Conservation (phyloP, 2,888 invertebrate genomes). For the Halictus ligatus region DNA sequence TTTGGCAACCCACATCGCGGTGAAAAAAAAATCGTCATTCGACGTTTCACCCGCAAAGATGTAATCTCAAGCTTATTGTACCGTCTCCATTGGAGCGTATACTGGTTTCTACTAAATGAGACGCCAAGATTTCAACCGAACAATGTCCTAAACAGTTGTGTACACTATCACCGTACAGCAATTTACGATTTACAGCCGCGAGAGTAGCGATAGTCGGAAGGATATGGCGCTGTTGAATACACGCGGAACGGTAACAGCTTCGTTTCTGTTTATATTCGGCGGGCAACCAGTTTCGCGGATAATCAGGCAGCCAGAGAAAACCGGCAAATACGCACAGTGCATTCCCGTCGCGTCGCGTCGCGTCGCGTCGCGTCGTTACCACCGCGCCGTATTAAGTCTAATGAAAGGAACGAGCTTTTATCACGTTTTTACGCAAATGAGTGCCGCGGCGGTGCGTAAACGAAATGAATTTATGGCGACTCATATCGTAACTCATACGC, state of each 20-base stretch:
- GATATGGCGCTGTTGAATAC: background rate
- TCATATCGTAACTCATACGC: constrained; percentile 28
- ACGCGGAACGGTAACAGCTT: background rate
- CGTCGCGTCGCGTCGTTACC: background rate
- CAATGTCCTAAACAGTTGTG: background rate
- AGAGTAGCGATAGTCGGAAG: too few species aligned
- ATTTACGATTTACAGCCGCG: background rate
- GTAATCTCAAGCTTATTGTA: background rate
- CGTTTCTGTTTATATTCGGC: background rate
- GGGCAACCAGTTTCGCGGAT: background rate
- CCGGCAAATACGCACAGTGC: background rate
- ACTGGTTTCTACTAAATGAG: background rate
- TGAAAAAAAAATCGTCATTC: background rate
- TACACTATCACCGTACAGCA: background rate
- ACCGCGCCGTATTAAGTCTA: background rate
- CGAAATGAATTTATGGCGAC: constrained; percentile 34
- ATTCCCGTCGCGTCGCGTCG: background rate
- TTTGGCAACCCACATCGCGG: background rate
- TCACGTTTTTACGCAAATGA: constrained; percentile 20
- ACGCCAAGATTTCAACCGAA: background rate
- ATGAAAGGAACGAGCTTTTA: constrained; percentile 9
- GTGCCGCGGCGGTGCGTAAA: constrained; percentile 8
- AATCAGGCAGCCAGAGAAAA: background rate
- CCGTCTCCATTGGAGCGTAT: background rate
- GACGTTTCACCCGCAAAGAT: background rate